Evolutionary conservation across 2,888 invertebrate genomes (phyloP).

Genomic region (Brachycybe producta): DNA sequence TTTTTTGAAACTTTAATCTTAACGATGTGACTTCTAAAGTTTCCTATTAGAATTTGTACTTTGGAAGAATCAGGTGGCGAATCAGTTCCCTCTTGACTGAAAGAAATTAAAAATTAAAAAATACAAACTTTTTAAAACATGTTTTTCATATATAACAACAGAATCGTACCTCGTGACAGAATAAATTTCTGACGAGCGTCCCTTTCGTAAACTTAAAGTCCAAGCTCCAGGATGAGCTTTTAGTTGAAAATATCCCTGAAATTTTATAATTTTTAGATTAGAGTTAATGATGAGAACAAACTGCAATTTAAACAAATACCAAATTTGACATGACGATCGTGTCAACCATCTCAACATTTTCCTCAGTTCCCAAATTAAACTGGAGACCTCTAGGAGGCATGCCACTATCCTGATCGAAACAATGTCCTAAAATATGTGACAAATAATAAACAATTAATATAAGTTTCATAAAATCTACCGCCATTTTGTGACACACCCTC

Average conservation of each 20-base stretch:
- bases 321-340: slow-evolving; percentile 99
- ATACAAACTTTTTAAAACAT: not conserved
- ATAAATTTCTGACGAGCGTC: slow-evolving; percentile 88
- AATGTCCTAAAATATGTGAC: slow-evolving; percentile 52
- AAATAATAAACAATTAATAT: not conserved
- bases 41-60: slow-evolving; percentile 65
- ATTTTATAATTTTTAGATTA: slow-evolving; percentile 7
- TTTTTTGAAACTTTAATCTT: slow-evolving; percentile 61
- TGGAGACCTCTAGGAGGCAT: slow-evolving; percentile 96
- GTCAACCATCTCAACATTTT: slow-evolving; percentile 65
- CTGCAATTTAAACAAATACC: slow-evolving; percentile 21
- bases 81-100: slow-evolving; percentile 62
- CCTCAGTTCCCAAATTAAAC: slow-evolving; percentile 73
- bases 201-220: slow-evolving; percentile 75
- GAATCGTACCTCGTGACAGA: slow-evolving; percentile 49
- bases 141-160: slow-evolving; percentile 6
- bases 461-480: not conserved
- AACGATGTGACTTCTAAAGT: slow-evolving; percentile 77
- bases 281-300: not conserved
- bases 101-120: no score
- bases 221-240: slow-evolving; percentile 97
- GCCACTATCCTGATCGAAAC: slow-evolving; percentile 74
- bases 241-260: slow-evolving; percentile 83
- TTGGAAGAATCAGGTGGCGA: slow-evolving; percentile 53
- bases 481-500: no score